Base-by-base conservation (phyloP, 2,797 vertebrate genomes). In the Rallus crepitans region DNA sequence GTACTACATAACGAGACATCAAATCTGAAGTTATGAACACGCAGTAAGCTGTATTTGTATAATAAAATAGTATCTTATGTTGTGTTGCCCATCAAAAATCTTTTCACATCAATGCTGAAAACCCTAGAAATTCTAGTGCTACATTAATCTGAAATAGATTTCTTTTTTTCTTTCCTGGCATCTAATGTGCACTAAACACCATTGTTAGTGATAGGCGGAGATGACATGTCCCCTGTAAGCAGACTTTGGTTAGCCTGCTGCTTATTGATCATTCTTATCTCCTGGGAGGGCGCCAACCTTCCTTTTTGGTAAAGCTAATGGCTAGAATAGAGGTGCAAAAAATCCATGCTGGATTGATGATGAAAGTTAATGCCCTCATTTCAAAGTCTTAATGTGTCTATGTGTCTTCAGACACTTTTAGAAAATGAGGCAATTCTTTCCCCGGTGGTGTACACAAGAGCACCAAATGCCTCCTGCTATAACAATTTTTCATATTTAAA, bases 311-410 rank as follows among this genome's bases (percentile, higher is more conserved):
- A 73, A 81, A 89, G 31, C 39, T 73, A 68, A 63, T 37, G 18
- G 61, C 61, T 86, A 75, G 53, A 81, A 75, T 11, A 81, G 45
- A 93, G 68, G 31, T 68, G 28, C 23, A 65, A 75, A 45, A 94
- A 75, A n/a, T 64, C n/a, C 9, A 1, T 56, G 33, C 42, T 48
- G 82, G 40, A 82, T 40, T 64, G 45, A 27, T 75, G 37, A 31
- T 30, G 7, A n/a, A 18, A 27, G 27, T 42, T 87, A 57, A 71
- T 72, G 42, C 15, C 30, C 33, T 92, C 24, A 35, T 90, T 93
- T 93, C 59, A n/a, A 68, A 81, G 50, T 47, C 30, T 69, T 59
- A 35, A 50, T 47, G 25, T 20, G 15, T 42, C 27, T 55, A 57
- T 59, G 31, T 53, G 18, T 52, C 56, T 92, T 73, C 47, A 59